Percentiles rank a stretch among this genome's conserved stretches.
Conservation (phyloP, 2,113 vertebrate genomes). For the Pyrgilauda ruficollis region DNA sequence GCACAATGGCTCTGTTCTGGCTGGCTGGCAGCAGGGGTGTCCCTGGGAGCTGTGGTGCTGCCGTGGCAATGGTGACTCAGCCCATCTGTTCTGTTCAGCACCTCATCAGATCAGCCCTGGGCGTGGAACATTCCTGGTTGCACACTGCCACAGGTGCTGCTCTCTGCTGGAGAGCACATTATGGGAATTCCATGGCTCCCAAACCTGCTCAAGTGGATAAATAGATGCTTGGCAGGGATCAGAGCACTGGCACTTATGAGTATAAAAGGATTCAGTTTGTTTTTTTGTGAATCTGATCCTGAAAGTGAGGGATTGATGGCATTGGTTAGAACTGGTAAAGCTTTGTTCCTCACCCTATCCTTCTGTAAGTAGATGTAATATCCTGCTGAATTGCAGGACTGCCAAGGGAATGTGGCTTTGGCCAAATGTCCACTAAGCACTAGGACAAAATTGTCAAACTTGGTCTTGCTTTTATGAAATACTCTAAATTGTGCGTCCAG, state of each 20-base stretch:
- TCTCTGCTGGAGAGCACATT: not conserved
- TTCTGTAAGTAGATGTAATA: not conserved
- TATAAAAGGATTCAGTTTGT: not conserved
- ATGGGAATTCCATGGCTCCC: not conserved
- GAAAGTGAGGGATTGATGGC: not conserved
- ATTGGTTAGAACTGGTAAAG: not conserved
- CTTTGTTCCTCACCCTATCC: not conserved
- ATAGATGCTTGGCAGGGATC: not conserved
- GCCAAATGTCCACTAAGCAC: not conserved
- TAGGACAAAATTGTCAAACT: not conserved
- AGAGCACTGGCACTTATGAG: not conserved
- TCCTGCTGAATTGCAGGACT: not conserved
- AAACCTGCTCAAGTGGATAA: not conserved
- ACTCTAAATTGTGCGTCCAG: not conserved
- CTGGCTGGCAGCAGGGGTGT: not conserved
- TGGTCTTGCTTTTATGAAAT: not conserved
- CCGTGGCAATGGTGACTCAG: not conserved
- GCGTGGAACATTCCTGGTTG: not conserved
- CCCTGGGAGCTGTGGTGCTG: accelerated
- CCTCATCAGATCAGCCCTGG: not conserved
- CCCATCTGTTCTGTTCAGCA: not conserved
- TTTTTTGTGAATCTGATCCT: not conserved
- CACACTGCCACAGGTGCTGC: not conserved
- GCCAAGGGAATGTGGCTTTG: not conserved
- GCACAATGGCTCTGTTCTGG: not conserved